Evolutionary conservation across 92 coral and sea anemone species (phyloP), one percentile per base, ranked within the genome.

Genomic region (Palythoa grandiflora): DNA sequence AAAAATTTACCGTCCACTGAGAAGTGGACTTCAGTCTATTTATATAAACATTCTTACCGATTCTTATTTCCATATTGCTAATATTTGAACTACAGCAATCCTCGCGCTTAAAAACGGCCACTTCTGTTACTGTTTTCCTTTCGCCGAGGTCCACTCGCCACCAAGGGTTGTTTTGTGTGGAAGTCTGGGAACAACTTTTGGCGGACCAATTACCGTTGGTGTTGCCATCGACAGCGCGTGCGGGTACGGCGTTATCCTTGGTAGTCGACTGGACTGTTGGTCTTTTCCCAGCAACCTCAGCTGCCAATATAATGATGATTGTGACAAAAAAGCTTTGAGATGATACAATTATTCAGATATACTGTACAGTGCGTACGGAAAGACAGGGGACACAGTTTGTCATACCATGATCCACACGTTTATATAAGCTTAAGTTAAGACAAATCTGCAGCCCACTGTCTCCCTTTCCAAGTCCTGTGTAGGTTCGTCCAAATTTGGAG

Each of bases 261-360:
- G 79, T 74, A 40, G 59, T 74, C 28, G 79, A 74, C 35, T 74
- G 79, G 13, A 40, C 79, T 15, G 79, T 74, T 16, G 79, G 79
- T 16, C 79, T 47, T 74, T 20, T 51, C 28, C 21, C 54, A 9
- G 79, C 79, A 12, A 74, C 79, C 9, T 74, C 79, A 15, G 38
- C 79, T 74, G 21, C 12, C 78, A 3, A 21, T 16, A 51, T 6
- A 38, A 38, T 17, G 28, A 17, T 63, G 9, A 44, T 44, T 44
- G 50, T 44, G 7, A 1, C 7, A 8, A 44, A 44, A 8, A 44
- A 2, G 5, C 50, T 44, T 44, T 44, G 7, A 44, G 28, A 28
- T 28, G 28, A 28, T 28, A 28, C 28, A 28, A 28, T 28, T 28
- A 28, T 28, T 28, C 28, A 28, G 28, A 28, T 28, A 28, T 28